These are phyloP conservation scores for Didymodactylos carnosus DNA, from an alignment of 2,888 invertebrate species.

Conservation along the genomic window DNA sequence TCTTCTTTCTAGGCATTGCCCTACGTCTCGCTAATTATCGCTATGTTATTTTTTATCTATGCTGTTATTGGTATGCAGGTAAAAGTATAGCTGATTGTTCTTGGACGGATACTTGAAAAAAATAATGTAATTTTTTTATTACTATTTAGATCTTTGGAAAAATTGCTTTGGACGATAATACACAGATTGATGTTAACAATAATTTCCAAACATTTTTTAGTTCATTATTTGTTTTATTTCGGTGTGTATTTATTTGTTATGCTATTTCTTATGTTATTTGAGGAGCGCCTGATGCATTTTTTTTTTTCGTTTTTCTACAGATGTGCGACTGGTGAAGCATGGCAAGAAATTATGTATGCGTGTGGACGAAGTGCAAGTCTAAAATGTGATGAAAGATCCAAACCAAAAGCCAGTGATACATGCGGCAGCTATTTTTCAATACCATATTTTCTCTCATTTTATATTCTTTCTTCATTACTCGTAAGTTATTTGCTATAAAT, in stretches of 20 bases:
- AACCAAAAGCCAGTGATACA: constrained; percentile 27
- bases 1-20: constrained; percentile 60
- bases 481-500: constrained; percentile 41
- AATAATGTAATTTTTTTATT: background rate
- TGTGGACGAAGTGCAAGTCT: constrained; percentile 43
- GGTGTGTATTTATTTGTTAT: constrained; percentile 31
- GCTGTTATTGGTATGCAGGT: constrained; percentile 99
- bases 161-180: constrained; percentile 53
- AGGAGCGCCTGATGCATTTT: constrained; percentile 95
- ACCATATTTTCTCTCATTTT: constrained; percentile 98
- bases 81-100: constrained; percentile 19
- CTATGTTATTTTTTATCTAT: constrained; percentile 97
- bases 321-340: constrained; percentile 63
- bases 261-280: background rate
- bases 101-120: no score
- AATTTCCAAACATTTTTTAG: constrained; percentile 97
- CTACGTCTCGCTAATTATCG: constrained; percentile 87
- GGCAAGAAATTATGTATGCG: constrained; percentile 98
- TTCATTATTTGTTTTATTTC: constrained; percentile 81
- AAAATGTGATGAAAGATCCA: constrained; percentile 32
- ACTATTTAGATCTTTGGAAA: constrained; percentile 74
- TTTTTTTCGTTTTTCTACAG: background rate
- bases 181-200: constrained; percentile 74
- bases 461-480: constrained; percentile 91
- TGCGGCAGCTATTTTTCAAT: constrained; percentile 87